Conservation (phyloP, 2,113 vertebrate species). For the Sphyrna mokarran region DNA sequence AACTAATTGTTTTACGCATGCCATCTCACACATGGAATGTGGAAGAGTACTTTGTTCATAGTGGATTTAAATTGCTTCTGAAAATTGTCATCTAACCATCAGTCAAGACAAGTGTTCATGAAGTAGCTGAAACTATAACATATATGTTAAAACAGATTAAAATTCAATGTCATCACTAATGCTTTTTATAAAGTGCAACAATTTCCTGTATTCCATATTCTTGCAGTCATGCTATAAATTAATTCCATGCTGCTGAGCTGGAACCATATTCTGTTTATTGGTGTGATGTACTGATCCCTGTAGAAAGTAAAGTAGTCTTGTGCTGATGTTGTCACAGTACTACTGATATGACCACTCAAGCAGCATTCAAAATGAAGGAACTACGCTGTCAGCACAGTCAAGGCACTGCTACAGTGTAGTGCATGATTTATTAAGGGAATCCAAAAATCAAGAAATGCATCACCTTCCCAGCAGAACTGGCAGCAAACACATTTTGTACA, state of each 20-base stretch:
- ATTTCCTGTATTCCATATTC: not conserved
- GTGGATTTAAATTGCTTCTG: not conserved
- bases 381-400: not conserved
- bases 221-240: not conserved
- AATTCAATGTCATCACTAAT: not conserved
- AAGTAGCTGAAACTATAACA: not conserved
- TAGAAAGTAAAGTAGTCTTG: not conserved
- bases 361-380: not conserved
- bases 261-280: not conserved
- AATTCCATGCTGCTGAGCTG: not conserved
- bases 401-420: not conserved
- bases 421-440: not conserved
- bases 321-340: not conserved
- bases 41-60: not conserved
- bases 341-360: not conserved
- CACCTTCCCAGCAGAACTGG: not conserved
- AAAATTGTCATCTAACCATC: not conserved
- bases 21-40: not conserved
- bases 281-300: not conserved
- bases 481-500: not conserved
- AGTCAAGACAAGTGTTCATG: not conserved
- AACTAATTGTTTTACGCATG: not conserved
- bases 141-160: not conserved
- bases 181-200: not conserved
- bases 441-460: not conserved